Conservation (phyloP, 2,113 vertebrate species). For the Zosterops japonicus region DNA sequence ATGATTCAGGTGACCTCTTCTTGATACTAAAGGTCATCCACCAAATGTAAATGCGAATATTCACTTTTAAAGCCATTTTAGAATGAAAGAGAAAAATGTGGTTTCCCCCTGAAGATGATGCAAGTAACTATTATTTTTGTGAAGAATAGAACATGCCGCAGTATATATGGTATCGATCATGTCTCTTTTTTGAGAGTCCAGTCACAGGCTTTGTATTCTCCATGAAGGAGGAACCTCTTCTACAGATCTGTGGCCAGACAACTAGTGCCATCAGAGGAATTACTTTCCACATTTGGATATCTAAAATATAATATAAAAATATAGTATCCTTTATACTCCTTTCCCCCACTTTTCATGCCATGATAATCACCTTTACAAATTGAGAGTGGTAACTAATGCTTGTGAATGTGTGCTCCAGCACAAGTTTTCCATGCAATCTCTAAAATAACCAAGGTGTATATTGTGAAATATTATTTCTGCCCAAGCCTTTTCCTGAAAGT, state of each 20-base stretch:
- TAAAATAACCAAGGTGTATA: background rate
- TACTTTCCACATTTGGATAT: background rate
- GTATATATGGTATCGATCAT: background rate
- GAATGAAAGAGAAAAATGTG: background rate
- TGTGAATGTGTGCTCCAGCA: background rate
- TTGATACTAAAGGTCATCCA: conserved; percentile 46
- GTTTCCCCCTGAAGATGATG: background rate
- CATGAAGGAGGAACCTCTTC: background rate
- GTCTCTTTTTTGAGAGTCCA: background rate
- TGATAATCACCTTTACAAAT: background rate
- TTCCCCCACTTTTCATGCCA: background rate
- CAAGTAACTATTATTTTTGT: background rate
- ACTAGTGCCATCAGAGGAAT: background rate
- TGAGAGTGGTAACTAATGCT: background rate
- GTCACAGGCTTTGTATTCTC: background rate
- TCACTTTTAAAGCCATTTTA: conserved; percentile 23
- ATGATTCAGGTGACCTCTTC: conserved; percentile 38
- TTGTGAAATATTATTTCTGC: background rate
- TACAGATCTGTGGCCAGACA: background rate
- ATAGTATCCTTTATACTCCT: background rate
- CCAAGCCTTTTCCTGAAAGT: background rate
- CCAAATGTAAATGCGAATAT: conserved; percentile 42
- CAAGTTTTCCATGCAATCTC: background rate
- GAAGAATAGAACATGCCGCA: background rate
- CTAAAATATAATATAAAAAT: background rate